phyloP scores from a whole-genome alignment of 2,888 invertebrate species.

The Prenolepis imparis region DNA sequence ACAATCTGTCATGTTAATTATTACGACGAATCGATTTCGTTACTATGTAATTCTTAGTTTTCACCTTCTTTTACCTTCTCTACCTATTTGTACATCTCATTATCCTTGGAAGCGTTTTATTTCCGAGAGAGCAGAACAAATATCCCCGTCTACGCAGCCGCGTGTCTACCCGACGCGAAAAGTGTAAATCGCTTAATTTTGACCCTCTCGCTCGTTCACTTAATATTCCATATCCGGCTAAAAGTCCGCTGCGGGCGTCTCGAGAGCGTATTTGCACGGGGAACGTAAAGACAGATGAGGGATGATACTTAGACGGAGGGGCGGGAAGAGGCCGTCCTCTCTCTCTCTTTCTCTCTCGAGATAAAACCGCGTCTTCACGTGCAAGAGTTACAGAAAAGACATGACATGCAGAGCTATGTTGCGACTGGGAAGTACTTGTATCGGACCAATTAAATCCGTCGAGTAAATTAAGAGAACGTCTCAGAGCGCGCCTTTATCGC shows the following conservation, averaged over 20 bases:
- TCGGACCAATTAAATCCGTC: conserved; percentile 30
- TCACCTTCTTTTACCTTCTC: not conserved
- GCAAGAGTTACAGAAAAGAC: conserved; percentile 27
- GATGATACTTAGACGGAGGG: conserved; percentile 46
- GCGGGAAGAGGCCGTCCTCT: conserved; percentile 33
- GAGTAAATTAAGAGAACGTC: conserved; percentile 39
- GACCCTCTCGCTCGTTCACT: conserved; percentile 40
- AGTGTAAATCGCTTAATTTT: conserved; percentile 48
- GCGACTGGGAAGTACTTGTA: conserved; percentile 28
- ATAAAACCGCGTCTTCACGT: conserved; percentile 42
- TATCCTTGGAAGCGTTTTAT: conserved; percentile 26
- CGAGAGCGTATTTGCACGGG: conserved; percentile 30
- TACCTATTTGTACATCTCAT: not conserved
- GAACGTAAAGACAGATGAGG: conserved; percentile 33
- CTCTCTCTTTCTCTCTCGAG: conserved; percentile 54
- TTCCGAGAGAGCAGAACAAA: conserved; percentile 22
- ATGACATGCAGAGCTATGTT: conserved; percentile 11
- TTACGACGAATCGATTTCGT: not conserved
- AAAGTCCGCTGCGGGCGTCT: conserved; percentile 42
- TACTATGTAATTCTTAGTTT: not conserved
- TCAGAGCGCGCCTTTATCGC: not conserved
- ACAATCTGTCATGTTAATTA: not conserved
- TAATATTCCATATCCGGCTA: conserved; percentile 59
- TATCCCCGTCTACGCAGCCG: not conserved
- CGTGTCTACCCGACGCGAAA: not conserved